Evolutionary conservation across 2,113 vertebrate species (phyloP).

Genomic region (Proterorhinus semilunaris): DNA sequence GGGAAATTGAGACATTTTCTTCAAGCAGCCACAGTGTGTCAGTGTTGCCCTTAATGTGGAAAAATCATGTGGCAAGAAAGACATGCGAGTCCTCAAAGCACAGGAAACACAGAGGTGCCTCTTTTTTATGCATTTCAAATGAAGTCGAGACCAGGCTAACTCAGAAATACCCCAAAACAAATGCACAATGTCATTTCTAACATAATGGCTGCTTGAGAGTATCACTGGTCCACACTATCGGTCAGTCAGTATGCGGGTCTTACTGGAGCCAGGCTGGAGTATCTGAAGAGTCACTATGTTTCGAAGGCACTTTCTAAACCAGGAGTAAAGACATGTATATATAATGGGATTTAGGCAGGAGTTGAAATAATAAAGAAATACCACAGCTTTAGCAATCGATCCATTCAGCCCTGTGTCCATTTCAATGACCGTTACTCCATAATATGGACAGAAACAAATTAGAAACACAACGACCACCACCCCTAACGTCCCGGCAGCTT

Average conservation of each 20-base stretch:
- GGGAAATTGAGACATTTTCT: no score
- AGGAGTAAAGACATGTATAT: slow-evolving; percentile 29
- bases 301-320: slow-evolving; percentile 38
- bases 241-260: not conserved
- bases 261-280: slow-evolving; percentile 22
- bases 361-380: slow-evolving; percentile 29
- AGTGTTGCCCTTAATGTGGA: no score
- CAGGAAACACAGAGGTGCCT: accelerated
- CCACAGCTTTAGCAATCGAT: not conserved
- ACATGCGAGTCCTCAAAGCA: accelerated
- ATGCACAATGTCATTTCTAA: no score
- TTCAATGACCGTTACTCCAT: not conserved
- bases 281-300: slow-evolving; percentile 37
- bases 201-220: no score
- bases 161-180: no score
- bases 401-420: not conserved
- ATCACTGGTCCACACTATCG: no score
- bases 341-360: slow-evolving; percentile 38
- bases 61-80: no score
- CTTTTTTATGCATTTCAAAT: no score
- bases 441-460: slow-evolving; percentile 18
- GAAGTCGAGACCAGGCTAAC: no score
- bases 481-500: slow-evolving; percentile 32
- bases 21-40: no score
- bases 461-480: slow-evolving; percentile 28